phyloP scores from a whole-genome alignment of 64 coral and sea anemone genomes.

The Actinia equina region DNA sequence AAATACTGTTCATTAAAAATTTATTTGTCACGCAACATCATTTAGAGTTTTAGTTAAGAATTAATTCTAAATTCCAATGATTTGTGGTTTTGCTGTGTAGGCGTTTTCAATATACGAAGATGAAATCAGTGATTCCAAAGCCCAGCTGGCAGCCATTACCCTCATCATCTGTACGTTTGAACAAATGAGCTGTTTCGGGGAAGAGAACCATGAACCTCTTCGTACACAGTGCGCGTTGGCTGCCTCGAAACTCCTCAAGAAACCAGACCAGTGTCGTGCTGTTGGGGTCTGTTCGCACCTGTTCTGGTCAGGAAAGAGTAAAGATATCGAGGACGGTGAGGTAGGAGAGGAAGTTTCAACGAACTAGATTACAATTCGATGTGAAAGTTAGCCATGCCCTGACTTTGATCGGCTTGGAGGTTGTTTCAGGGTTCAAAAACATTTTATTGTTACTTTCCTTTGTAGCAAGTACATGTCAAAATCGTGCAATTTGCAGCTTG shows the following conservation, averaged over 20 bases:
- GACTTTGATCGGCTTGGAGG: no score
- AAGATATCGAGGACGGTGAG: slow-evolving; percentile 86
- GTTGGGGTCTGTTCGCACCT: slow-evolving; percentile 94
- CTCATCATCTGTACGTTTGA: slow-evolving; percentile 97
- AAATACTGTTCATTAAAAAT: no score
- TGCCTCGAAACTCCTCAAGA: slow-evolving; percentile 91
- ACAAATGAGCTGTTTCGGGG: slow-evolving; percentile 97
- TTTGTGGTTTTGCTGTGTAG: slow-evolving; percentile 17
- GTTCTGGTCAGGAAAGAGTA: slow-evolving; percentile 98
- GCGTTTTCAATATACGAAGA: slow-evolving; percentile 98
- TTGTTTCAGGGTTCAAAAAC: no score
- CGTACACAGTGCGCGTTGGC: slow-evolving; percentile 93
- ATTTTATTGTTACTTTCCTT: no score
- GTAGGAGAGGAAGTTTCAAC: slow-evolving; percentile 26
- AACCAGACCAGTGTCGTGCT: slow-evolving; percentile 95
- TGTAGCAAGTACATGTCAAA: no score
- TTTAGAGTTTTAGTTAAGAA: no score
- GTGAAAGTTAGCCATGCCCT: no score
- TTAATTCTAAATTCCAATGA: no score
- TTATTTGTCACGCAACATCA: no score
- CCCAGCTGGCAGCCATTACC: slow-evolving; percentile 90
- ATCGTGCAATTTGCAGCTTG: no score
- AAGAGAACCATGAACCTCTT: slow-evolving; percentile 95
- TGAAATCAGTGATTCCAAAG: slow-evolving; percentile 97
- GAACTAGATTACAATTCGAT: no score